phyloP scores from a whole-genome alignment of 2,113 vertebrate genomes.

The Alaudala cheleensis region DNA sequence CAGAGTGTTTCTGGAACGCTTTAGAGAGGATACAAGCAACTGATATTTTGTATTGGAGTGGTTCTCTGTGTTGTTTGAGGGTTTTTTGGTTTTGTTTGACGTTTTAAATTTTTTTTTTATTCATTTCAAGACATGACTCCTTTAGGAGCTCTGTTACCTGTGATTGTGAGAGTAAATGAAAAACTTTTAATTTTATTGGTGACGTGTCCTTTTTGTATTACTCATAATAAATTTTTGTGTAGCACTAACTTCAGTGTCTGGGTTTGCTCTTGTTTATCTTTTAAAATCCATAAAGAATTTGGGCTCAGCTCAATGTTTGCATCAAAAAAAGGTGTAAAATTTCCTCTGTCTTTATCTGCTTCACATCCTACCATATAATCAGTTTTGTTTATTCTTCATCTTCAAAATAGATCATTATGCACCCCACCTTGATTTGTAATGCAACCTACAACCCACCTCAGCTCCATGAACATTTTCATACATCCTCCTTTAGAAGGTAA shows the following conservation, averaged over 20 bases:
- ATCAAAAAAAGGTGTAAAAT: background rate
- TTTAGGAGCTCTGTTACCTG: background rate
- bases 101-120: background rate
- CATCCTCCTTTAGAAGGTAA: background rate
- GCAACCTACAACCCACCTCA: background rate
- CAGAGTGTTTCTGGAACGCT: background rate
- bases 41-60: rapidly evolving
- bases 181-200: background rate
- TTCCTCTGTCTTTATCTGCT: background rate
- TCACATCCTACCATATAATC: background rate
- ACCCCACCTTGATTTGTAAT: background rate
- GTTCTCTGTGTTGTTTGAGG: background rate
- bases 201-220: background rate
- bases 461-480: background rate
- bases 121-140: rapidly evolving
- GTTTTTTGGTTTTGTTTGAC: rapidly evolving
- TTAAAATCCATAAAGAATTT: background rate
- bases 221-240: background rate
- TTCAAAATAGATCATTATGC: background rate
- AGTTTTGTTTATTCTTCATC: background rate
- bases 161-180: background rate
- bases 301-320: background rate
- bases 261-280: background rate
- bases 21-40: background rate
- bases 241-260: background rate